Evolutionary conservation across 2,797 vertebrate species (phyloP), one percentile per base, ranked within the genome.

Genomic region (Smutsia gigantea): DNA sequence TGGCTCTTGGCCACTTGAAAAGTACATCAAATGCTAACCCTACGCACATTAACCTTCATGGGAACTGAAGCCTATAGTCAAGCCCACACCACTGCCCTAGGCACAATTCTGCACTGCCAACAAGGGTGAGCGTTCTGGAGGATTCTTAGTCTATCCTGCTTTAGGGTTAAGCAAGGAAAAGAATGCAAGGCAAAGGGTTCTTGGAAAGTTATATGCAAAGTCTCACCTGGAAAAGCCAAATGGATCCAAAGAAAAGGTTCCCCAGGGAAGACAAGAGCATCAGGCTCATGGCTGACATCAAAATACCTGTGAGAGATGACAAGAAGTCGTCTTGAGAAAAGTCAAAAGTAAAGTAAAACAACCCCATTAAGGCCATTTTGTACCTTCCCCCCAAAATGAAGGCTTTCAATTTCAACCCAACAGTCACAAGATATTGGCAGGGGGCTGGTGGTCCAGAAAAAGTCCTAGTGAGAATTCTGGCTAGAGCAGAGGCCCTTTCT

Each of bases 231-330:
- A 99, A 99, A 53, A 99, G 98, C 98, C 99, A 98, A 90, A 99
- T 85, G 8, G 99, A 99, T 59, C 99, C 99, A 63, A 99, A 93
- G 34, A 99, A 99, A 93, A 99, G 97, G 83, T 99, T 99, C 63
- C 99, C 94, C 97, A 99, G 25, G 3, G 99, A 99, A 96, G 99
- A 98, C 46, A 99, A 97, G 57, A 99, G 98, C 59, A 99, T 98
- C 95, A 99, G 95, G 89, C 98, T 99, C 74, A 99, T 98, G 71
- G 99, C 99, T 0, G 99, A 99, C 99, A 99, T 99, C 98, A 99
- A 99, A 4, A 99, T 98, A 53, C 99, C 99, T 99, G 86, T n/a
- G 25, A 87, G 34, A 95, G 51, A 83, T 5, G 0, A 6, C 75
- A 64, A 64, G 87, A 94, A 31, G 31, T 37, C 19, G 7, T 72